These are phyloP conservation scores for Theropithecus gelada DNA, from an alignment of 2,113 vertebrate species.

Conservation along the genomic window DNA sequence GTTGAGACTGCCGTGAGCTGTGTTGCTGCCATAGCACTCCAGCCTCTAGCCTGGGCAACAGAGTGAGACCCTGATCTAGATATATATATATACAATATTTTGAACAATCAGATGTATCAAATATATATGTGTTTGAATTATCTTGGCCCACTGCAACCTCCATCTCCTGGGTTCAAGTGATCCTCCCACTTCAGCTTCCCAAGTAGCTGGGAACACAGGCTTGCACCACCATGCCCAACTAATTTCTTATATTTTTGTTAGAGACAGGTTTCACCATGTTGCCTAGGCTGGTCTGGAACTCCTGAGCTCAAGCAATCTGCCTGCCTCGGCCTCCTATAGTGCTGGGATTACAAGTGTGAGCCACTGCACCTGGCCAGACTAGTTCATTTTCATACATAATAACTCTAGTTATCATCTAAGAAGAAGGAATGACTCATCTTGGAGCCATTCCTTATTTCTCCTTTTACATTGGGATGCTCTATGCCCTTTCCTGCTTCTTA, in stretches of 20 bases:
- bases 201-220: not conserved
- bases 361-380: not conserved
- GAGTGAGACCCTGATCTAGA: not conserved
- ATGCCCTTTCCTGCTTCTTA: not conserved
- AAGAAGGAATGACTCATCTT: no score
- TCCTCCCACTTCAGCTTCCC: not conserved
- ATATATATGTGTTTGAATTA: no score
- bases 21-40: not conserved
- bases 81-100: not conserved
- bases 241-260: not conserved
- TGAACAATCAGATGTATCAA: no score
- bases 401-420: not conserved
- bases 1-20: not conserved
- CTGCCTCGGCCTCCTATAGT: not conserved
- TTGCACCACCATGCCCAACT: not conserved
- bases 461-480: not conserved
- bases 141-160: not conserved
- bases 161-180: not conserved
- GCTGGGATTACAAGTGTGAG: not conserved
- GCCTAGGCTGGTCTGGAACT: not conserved
- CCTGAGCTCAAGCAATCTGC: not conserved
- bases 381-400: not conserved
- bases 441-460: not conserved
- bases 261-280: not conserved
- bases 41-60: not conserved